Percentiles rank a stretch among this genome's conserved stretches.
phyloP scores from a whole-genome alignment of 2,888 invertebrate genomes.

The Chironomus riparius region DNA sequence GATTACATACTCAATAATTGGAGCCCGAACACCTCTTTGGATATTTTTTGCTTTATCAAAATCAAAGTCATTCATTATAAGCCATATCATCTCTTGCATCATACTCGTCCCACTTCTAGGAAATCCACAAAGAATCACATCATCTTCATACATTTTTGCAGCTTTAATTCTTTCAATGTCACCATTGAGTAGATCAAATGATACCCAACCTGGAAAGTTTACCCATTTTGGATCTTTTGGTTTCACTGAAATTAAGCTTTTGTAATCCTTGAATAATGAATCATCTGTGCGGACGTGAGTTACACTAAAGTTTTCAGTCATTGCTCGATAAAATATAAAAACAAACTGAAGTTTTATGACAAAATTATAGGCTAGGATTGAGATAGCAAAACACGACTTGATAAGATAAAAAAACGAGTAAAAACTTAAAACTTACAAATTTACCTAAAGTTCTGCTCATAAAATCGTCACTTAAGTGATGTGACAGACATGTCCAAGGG shows the following conservation, averaged over 20 bases:
- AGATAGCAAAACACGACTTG: too few relatives aligned
- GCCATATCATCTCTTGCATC: background rate
- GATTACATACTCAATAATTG: background rate
- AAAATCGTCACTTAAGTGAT: too few relatives aligned
- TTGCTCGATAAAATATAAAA: too few relatives aligned
- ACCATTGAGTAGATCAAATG: background rate
- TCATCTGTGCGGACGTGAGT: too few relatives aligned
- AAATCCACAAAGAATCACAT: background rate
- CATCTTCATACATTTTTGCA: background rate
- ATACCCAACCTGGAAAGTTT: background rate
- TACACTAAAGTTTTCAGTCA: too few relatives aligned
- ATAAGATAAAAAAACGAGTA: too few relatives aligned
- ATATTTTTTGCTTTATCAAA: background rate
- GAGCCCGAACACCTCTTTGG: background rate
- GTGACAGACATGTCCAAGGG: too few relatives aligned
- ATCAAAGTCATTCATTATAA: background rate
- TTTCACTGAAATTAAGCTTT: background rate
- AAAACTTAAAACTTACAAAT: too few relatives aligned
- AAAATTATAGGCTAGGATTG: too few relatives aligned
- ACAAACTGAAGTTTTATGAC: too few relatives aligned
- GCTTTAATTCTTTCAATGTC: background rate
- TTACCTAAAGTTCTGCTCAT: too few relatives aligned
- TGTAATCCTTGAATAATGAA: too few relatives aligned
- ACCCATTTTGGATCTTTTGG: background rate
- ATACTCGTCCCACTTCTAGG: background rate